Evolutionary conservation across 2,797 vertebrate species (phyloP).

Genomic region (Avahi laniger): DNA sequence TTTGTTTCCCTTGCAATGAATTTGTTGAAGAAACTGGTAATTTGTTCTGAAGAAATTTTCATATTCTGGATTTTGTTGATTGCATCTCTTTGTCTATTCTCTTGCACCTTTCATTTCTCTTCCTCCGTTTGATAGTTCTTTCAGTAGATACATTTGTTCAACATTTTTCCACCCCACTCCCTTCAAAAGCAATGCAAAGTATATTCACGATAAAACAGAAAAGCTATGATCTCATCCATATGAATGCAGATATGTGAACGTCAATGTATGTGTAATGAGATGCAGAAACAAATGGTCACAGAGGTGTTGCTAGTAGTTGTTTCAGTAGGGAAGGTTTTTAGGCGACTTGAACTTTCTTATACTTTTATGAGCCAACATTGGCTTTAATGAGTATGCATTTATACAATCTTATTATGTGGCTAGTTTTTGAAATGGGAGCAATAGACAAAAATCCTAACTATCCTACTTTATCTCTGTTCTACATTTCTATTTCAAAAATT

Average conservation of each 20-base stretch:
- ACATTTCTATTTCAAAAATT: neutral
- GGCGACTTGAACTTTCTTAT: neutral
- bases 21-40: neutral
- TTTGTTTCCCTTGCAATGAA: neutral
- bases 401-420: neutral
- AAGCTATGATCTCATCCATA: neutral
- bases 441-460: neutral
- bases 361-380: neutral
- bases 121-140: neutral
- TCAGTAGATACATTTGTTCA: neutral
- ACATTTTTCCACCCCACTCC: neutral
- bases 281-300: neutral
- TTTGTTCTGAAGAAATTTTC: constrained; percentile 35
- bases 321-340: neutral
- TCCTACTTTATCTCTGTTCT: neutral
- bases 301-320: neutral
- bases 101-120: neutral
- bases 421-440: neutral
- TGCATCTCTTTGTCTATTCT: neutral
- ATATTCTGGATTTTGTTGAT: neutral
- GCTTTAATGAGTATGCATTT: neutral
- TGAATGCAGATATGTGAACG: neutral
- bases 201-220: neutral
- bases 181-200: neutral
- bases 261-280: neutral